Evolutionary conservation across 2,113 vertebrate species (phyloP).

Genomic region (Albula goreensis): DNA sequence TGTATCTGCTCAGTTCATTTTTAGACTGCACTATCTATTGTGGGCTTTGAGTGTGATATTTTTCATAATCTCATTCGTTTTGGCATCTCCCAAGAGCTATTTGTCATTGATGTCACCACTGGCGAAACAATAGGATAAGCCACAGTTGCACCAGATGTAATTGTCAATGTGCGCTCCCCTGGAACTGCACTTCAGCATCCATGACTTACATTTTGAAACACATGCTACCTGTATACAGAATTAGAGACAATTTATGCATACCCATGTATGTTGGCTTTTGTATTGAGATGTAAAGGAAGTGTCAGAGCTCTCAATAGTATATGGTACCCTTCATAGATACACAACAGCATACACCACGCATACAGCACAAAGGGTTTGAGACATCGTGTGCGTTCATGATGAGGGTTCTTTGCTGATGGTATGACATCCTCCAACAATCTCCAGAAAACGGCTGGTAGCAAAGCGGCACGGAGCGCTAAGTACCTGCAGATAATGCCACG

Average conservation of each 20-base stretch:
- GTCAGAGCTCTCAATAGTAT: background rate
- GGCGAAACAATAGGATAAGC: background rate
- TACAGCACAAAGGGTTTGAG: background rate
- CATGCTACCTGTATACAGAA: background rate
- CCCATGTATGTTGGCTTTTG: background rate
- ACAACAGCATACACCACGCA: background rate
- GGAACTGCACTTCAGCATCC: background rate
- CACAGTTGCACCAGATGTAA: background rate
- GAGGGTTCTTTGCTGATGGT: background rate
- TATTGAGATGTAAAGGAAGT: background rate
- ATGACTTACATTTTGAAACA: background rate
- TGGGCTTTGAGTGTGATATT: background rate
- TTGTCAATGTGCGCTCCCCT: background rate
- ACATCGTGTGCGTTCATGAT: background rate
- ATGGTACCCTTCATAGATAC: background rate
- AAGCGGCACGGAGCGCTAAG: background rate
- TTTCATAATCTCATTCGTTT: background rate
- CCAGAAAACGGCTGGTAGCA: background rate
- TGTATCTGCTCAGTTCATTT: background rate
- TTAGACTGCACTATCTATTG: background rate
- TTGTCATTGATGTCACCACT: background rate
- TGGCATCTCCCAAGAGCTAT: background rate
- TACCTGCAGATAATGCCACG: background rate
- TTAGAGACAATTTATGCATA: background rate
- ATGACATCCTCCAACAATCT: conserved; percentile 1